Conservation (phyloP, 2,113 vertebrate genomes). For the Maylandia zebra region DNA sequence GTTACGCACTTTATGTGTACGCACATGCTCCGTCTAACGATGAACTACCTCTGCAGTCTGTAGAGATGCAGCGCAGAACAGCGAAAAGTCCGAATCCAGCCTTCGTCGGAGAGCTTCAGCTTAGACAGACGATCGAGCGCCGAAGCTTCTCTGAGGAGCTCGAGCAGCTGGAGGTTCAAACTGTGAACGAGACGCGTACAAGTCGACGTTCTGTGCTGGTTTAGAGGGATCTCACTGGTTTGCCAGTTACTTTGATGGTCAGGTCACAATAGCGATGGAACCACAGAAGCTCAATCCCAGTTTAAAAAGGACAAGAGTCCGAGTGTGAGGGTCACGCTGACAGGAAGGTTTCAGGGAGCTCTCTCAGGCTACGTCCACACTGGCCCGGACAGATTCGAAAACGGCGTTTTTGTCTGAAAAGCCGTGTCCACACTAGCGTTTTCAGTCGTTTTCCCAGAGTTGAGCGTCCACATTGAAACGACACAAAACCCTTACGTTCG, state of each 20-base stretch:
- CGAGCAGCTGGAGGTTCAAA: neutral
- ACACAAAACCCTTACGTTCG: fast-evolving
- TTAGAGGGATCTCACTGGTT: neutral
- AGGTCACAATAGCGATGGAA: neutral
- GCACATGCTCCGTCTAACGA: fast-evolving
- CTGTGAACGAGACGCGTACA: neutral
- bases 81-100: neutral
- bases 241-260: neutral
- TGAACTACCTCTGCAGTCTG: neutral
- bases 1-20: fast-evolving
- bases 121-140: neutral
- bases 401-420: neutral
- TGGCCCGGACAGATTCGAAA: fast-evolving
- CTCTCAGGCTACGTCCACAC: fast-evolving
- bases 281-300: neutral
- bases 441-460: neutral
- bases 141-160: neutral
- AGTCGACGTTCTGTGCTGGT: neutral
- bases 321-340: neutral
- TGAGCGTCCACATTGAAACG: neutral
- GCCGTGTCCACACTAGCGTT: neutral
- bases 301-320: neutral
- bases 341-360: neutral
- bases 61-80: neutral
- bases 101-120: neutral